Base-by-base conservation (phyloP, 1,140 invertebrate genomes). In the Drosophila chauvacae region DNA sequence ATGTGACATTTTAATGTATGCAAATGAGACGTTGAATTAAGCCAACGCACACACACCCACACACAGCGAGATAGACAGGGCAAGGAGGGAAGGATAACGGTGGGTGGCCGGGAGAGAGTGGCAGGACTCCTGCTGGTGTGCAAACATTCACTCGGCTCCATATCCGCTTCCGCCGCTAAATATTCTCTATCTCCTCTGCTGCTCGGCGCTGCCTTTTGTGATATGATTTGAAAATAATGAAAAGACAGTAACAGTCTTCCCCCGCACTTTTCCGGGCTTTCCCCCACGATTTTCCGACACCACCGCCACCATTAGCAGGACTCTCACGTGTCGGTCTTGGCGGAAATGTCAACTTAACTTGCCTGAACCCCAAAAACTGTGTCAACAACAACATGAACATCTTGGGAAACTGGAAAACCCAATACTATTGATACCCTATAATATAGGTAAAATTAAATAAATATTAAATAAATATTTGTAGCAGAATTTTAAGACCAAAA, bases 221-320 rank as follows among this genome's bases (percentile, higher is more conserved):
- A 90, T 90, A 90, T 90, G 85, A 90, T 90, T 90, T 90, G 83
- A 90, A 90, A 90, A 90, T 90, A 90, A 90, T 90, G 86, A 90
- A 90, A 90, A 86, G 74, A 63, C 85, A 68, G 64, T 63, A 41
- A 51, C 56, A 59, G 61, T 69, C 47, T 44, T n/a, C 16, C 14
- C 35, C 42, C 37, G 20, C 57, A 62, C 28, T 47, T 66, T 50
- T 45, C 44, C 18, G 33, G 26, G 9, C 51, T 45, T 35, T 60
- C 20, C 14, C 37, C 42, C 47, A 33, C 10, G 16, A 23, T 56
- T 18, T 71, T n/a, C 63, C 4, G 50, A 11, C 68, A 44, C 65
- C 57, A 63, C 20, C 64, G 33, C 65, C 51, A 55, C 50, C 70
- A 84, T 74, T 65, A 60, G 72, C 65, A 72, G 56, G 66, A 35